Base-by-base conservation (phyloP, 2,797 vertebrate species). In the Parauchenoglanis punctatus region DNA sequence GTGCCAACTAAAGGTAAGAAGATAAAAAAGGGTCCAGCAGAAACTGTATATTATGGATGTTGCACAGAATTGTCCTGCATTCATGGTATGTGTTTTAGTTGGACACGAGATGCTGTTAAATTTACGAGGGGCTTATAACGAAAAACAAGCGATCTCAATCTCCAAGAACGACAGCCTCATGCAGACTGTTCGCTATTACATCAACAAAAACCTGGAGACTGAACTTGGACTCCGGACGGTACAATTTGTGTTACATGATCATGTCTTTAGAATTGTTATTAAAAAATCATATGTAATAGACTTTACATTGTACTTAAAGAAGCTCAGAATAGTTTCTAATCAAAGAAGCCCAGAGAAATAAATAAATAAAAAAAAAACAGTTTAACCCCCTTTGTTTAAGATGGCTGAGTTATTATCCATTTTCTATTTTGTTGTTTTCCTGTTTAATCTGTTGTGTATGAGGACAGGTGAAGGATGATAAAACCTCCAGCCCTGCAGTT, bases 71-170 rank as follows among this genome's bases (percentile, higher is more conserved):
- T 28, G 6, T 28, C 7, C 4, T 0, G 7, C 4, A 2, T 59
- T 23, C 13, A 25, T 15, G 20, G 1, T 78, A 23, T 85, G 40
- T 85, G 87, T 92, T 84, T 86, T 78, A 96, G 96, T 90, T 86
- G 81, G 89, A 7, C 91, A 91, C 28, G 90, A 94, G 63, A 86
- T 96, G 0, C 92, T 94, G 70, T 91, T 97, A 87, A 93, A 88
- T 13, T 92, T 98, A 86, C 90, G 91, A 15, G 96, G 95, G 1
- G 96, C 97, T 61, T 96, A 92, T 83, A 94, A 96, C 88, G 93
- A 95, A 81, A 91, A 52, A 0, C 93, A 94, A 90, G 28, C 89
- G 0, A 86, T 70, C 0, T 72, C 95, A 85, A 56, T 76, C 3
- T 13, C 83, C 2, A 25, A 90, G 81, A 0, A 35, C 25, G 44